Evolutionary conservation across 2,797 vertebrate species (phyloP), one percentile per base, ranked within the genome.

Genomic region (Melanotaenia nigrans): DNA sequence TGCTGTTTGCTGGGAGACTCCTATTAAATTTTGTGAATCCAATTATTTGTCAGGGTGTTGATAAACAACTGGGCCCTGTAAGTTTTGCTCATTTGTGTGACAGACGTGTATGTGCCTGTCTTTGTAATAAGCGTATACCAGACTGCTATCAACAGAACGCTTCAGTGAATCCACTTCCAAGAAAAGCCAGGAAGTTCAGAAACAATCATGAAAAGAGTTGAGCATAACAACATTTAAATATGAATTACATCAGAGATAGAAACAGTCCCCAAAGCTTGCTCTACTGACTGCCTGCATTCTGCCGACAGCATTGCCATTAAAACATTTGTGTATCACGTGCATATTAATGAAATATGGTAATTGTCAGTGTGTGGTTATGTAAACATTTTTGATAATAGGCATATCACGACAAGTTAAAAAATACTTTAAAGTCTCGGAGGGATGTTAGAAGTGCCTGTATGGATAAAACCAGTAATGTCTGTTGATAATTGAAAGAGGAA

Each of bases 151-250:
- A 91, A 87, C 83, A 90, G 74, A 79, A 87, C 61, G 79, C 90
- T 90, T 87, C 88, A 86, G 64, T 88, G 82, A 79, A 77, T 84
- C 83, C 84, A 90, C 87, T 92, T 91, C 62, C 79, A 87, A 88
- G 82, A 86, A 82, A 77, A 89, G 87, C 88, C 82, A 87, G 85
- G 85, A 90, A 89, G 71, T 85, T 83, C 86, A 91, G 89, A 91
- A 87, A 84, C 89, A 91, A 90, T 91, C 90, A 92, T 81, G 73
- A 88, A 68, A 83, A 83, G 84, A 84, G 84, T 80, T 81, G 65
- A 85, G 81, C 84, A 85, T 76, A 84, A 89, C 81, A 91, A 84
- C 81, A 90, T 92, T 90, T 89, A 91, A 90, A 90, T 92, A 87
- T 89, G 90, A 91, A 91, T 90, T 79, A 89, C 73, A 84, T 77